Evolutionary conservation across 64 coral and sea anemone species (phyloP).

Genomic region (Pocillopora damicornis): DNA sequence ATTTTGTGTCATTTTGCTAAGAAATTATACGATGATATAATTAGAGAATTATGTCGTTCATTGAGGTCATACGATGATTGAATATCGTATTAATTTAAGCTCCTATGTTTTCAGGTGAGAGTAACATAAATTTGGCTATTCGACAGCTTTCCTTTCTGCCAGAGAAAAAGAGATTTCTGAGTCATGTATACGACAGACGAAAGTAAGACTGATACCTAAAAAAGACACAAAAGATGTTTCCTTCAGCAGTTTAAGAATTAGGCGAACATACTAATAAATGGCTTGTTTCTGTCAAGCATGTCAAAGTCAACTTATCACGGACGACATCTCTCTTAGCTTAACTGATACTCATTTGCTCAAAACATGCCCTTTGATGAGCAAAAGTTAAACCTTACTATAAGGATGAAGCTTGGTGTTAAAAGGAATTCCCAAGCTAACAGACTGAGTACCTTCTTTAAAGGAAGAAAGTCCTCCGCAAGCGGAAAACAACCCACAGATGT

Average conservation of each 20-base stretch:
- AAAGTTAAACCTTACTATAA: not conserved
- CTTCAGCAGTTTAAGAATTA: not conserved
- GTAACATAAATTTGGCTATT: too few relatives aligned
- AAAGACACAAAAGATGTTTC: not conserved
- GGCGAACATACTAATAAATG: not conserved
- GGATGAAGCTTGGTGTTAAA: conserved; percentile 6
- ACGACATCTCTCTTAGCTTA: not conserved
- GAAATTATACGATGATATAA: too few relatives aligned
- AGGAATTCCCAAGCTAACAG: not conserved
- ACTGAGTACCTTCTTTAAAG: conserved; percentile 14
- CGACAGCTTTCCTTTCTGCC: too few relatives aligned
- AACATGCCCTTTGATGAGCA: not conserved
- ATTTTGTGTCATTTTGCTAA: too few relatives aligned
- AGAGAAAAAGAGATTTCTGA: too few relatives aligned
- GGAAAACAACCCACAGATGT: not conserved
- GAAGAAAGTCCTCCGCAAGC: not conserved
- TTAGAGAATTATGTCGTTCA: too few relatives aligned
- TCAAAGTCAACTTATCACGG: not conserved
- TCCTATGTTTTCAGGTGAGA: too few relatives aligned
- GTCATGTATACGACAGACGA: too few relatives aligned
- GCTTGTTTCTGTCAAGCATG: not conserved
- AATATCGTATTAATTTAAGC: too few relatives aligned
- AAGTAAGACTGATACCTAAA: too few relatives aligned
- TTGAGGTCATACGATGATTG: too few relatives aligned
- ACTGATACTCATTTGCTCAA: not conserved